Evolutionary conservation across 2,113 vertebrate species (phyloP).

Genomic region (Onychostruthus taczanowskii): DNA sequence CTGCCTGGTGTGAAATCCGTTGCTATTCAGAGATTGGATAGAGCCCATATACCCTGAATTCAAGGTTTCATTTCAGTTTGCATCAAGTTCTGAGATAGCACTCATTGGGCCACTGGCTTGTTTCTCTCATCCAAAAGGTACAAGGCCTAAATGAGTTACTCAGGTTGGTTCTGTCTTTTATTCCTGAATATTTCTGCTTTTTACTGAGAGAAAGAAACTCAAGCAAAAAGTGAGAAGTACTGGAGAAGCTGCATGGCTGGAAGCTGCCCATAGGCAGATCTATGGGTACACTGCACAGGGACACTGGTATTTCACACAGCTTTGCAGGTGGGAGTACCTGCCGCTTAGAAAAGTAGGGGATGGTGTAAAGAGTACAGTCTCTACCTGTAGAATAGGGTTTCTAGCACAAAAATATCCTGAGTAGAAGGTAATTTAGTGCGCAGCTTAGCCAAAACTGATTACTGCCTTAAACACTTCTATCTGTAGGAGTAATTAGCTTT

Average conservation of each 20-base stretch:
- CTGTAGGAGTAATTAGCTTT: neutral
- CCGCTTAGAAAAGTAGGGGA: neutral
- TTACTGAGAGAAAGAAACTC: neutral
- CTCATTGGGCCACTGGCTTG: neutral
- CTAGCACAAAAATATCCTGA: neutral
- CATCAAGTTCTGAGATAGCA: neutral
- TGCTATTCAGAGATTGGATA: neutral
- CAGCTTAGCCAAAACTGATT: neutral
- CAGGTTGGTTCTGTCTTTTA: neutral
- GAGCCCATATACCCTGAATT: neutral
- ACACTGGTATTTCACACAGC: neutral
- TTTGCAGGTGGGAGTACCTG: neutral
- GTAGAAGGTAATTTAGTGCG: neutral
- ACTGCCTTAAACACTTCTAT: neutral
- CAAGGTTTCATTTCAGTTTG: neutral
- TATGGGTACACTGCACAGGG: accelerated
- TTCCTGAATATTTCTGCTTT: neutral
- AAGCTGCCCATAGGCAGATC: neutral
- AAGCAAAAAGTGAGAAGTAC: neutral
- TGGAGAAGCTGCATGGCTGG: too few relatives aligned
- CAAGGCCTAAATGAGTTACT: neutral
- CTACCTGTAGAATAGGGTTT: neutral
- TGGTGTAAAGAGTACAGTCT: neutral
- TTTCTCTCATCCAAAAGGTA: neutral
- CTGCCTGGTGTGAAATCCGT: neutral